Base-by-base conservation (phyloP, 2,888 invertebrate genomes). In the Ametastegia equiseti region DNA sequence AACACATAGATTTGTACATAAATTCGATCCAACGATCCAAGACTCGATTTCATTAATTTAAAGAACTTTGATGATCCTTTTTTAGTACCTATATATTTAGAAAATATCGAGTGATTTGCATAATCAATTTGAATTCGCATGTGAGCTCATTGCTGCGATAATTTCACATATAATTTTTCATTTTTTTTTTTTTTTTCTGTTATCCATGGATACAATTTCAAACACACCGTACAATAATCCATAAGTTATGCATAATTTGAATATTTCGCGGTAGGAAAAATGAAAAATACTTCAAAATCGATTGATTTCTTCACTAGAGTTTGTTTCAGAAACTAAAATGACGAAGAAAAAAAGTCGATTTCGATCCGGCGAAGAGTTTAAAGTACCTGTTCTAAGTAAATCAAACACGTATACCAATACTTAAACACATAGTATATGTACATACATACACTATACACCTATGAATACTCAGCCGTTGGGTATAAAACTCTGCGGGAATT, bases 401-500 rank as follows among this genome's bases (percentile, higher is more conserved):
- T 63, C n/a, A 0, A 19, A 50, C n/a, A 6, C 50, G 7, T 4
- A n/a, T 30, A 33, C 15, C n/a, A n/a, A n/a, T n/a, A n/a, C n/a
- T n/a, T n/a, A n/a, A n/a, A n/a, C n/a, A n/a, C n/a, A n/a, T n/a
- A n/a, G n/a, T n/a, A n/a, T n/a, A n/a, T n/a, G n/a, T n/a, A n/a
- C n/a, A n/a, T n/a, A n/a, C n/a, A n/a, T n/a, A n/a, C n/a, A n/a
- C n/a, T n/a, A n/a, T n/a, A n/a, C n/a, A n/a, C n/a, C n/a, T 63
- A 33, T 63, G 6, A 23, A 63, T 63, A 63, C 23, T 27, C 63
- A 54, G 23, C 23, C 36, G 33, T n/a, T n/a, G 33, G 33, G 39
- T 42, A 67, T 39, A 19, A 9, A 19, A 42, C 36, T 67, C n/a
- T n/a, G n/a, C n/a, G 81, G 84, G 86, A 86, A 86, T 86, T 84